Evolutionary conservation across 2,888 invertebrate genomes (phyloP).

Genomic region (Nebria salina): DNA sequence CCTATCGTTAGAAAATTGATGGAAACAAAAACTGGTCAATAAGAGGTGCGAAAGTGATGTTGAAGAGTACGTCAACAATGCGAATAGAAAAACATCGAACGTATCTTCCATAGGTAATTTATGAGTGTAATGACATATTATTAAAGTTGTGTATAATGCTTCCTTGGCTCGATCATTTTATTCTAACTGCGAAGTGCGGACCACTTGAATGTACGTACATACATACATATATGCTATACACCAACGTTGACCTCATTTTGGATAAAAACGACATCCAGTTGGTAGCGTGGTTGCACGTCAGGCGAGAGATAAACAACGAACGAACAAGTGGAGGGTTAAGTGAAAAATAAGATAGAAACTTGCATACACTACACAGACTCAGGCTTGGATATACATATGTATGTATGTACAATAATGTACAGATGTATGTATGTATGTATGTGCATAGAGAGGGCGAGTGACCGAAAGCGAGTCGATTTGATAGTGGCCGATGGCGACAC

Average conservation of each 20-base stretch:
- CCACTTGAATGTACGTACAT: not conserved
- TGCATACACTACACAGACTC: not conserved
- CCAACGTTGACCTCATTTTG: conserved; percentile 31
- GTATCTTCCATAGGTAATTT: conserved; percentile 22
- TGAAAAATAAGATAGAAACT: conserved; percentile 1
- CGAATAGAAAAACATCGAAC: conserved; percentile 11
- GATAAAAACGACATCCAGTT: conserved; percentile 38
- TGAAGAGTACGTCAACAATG: not conserved
- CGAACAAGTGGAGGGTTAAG: conserved; percentile 1
- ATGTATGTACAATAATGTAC: too few species aligned
- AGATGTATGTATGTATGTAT: not conserved
- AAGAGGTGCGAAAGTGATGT: not conserved
- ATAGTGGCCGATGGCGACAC: conserved; percentile 1
- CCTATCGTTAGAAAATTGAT: not conserved
- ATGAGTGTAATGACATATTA: conserved; percentile 31
- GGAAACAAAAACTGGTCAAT: not conserved
- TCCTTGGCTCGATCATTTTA: not conserved
- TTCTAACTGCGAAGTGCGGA: conserved; percentile 8
- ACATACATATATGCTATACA: not conserved
- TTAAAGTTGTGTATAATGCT: conserved; percentile 19
- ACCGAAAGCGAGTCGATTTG: not conserved
- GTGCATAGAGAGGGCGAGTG: not conserved
- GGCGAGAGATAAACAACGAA: not conserved
- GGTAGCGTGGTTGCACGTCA: conserved; percentile 12
- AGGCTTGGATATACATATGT: not conserved